Conservation (phyloP, 2,888 invertebrate genomes). For the Fragum sueziense region DNA sequence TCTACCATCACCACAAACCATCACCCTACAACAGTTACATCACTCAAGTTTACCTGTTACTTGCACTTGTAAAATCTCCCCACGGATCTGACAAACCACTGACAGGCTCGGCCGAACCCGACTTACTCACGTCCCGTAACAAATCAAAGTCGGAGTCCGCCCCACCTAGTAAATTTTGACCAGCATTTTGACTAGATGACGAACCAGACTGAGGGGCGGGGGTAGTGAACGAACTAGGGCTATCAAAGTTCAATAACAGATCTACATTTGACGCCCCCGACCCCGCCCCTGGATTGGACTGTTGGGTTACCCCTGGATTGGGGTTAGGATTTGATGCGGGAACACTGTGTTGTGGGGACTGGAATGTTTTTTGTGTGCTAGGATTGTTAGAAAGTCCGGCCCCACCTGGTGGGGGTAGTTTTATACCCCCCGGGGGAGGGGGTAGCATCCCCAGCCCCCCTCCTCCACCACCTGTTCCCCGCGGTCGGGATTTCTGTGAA, state of each 20-base stretch:
- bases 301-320: not conserved
- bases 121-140: conserved; percentile 32
- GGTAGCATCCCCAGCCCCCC: conserved; percentile 85
- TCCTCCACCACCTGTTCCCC: conserved; percentile 86
- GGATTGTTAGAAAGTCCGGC: conserved; percentile 19
- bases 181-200: conserved; percentile 15
- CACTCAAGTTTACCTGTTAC: conserved; percentile 11
- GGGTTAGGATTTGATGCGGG: conserved; percentile 1
- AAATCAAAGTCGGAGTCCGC: conserved; percentile 52
- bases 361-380: conserved; percentile 19
- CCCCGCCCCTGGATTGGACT: conserved; percentile 12
- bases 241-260: conserved; percentile 63
- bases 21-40: not conserved
- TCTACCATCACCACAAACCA: not conserved
- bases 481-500: conserved; percentile 77
- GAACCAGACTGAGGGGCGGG: conserved; percentile 24
- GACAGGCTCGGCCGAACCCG: conserved; percentile 37
- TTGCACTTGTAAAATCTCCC: conserved; percentile 77
- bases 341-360: conserved; percentile 3
- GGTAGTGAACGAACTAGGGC: conserved; percentile 20
- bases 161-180: conserved; percentile 40
- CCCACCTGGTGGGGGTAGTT: conserved; percentile 87
- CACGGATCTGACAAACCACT: conserved; percentile 68
- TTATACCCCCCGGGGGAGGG: conserved; percentile 92
- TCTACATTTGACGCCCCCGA: conserved; percentile 56